Evolutionary conservation across 2,113 vertebrate genomes (phyloP).

Genomic region (Dromiciops gliroides): DNA sequence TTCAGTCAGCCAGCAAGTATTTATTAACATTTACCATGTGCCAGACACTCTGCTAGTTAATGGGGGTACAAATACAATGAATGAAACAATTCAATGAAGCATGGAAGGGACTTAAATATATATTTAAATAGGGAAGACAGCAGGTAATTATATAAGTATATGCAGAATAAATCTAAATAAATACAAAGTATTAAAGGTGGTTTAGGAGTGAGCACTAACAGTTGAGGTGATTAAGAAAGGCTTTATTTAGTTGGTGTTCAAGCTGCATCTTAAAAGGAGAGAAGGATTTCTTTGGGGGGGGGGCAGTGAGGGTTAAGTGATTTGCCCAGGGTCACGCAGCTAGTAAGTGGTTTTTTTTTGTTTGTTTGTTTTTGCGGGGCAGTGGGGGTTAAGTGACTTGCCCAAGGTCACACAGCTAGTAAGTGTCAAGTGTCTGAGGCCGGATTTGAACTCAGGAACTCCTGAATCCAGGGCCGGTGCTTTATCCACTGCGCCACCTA

Average conservation of each 20-base stretch:
- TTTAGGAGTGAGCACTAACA: background rate
- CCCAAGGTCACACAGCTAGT: too few relatives aligned
- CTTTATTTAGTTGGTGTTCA: background rate
- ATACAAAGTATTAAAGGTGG: background rate
- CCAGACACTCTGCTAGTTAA: background rate
- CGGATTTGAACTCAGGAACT: too few relatives aligned
- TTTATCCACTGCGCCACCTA: too few relatives aligned
- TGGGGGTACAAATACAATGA: background rate
- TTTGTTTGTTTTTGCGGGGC: too few relatives aligned
- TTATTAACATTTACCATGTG: background rate
- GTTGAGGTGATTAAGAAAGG: background rate
- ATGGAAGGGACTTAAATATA: background rate
- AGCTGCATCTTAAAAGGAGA: background rate
- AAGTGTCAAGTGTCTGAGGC: too few relatives aligned
- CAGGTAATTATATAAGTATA: background rate
- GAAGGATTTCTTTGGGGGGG: too few relatives aligned
- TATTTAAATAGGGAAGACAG: background rate
- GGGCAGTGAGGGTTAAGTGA: too few relatives aligned
- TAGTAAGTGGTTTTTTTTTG: too few relatives aligned
- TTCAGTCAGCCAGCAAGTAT: background rate
- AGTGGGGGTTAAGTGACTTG: too few relatives aligned
- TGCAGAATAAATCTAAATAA: background rate
- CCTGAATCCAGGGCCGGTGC: too few relatives aligned
- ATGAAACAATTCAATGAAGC: background rate
- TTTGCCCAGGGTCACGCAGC: too few relatives aligned